Conservation (phyloP, 2,797 vertebrate species). For the Phataginus tetradactyla region DNA sequence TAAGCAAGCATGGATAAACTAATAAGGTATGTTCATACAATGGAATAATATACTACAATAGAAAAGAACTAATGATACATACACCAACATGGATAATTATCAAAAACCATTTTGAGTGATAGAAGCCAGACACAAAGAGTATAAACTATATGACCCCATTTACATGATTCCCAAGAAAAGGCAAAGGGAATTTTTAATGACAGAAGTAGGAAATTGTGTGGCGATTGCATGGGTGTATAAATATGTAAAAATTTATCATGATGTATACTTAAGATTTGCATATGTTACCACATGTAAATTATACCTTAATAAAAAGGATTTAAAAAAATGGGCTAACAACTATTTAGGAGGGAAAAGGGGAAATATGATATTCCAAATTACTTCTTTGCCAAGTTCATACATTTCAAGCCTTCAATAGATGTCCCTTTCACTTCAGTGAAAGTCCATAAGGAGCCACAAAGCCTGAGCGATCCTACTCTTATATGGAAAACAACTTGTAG, state of each 20-base stretch:
- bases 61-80: neutral
- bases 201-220: neutral
- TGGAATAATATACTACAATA: neutral
- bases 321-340: neutral
- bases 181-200: neutral
- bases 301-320: neutral
- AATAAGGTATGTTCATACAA: neutral
- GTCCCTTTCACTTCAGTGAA: neutral
- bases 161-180: neutral
- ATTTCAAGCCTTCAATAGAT: neutral
- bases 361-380: neutral
- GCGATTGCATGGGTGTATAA: neutral
- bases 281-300: neutral
- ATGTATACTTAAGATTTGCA: neutral
- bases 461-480: neutral
- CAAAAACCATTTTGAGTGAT: neutral
- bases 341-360: neutral
- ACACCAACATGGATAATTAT: neutral
- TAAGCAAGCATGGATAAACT: neutral
- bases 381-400: neutral
- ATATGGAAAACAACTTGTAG: neutral
- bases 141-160: neutral
- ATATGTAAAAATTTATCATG: neutral
- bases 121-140: neutral
- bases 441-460: neutral